These are phyloP conservation scores for Ethmia dodecea DNA, from an alignment of 2,888 invertebrate species.

Conservation along the genomic window DNA sequence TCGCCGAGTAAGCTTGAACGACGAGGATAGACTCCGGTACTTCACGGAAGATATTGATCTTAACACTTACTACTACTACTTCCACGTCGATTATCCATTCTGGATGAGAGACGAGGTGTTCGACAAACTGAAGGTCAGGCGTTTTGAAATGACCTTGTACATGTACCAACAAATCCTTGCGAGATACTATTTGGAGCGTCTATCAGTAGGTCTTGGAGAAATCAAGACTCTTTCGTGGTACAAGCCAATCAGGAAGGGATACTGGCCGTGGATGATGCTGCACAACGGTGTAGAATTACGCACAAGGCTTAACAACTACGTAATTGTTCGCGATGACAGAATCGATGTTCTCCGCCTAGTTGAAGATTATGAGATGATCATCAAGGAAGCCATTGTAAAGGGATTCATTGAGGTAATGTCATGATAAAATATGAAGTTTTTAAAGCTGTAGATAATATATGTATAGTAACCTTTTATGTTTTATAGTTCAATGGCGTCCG, in stretches of 20 bases:
- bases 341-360: constrained; percentile 39
- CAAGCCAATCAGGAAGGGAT: constrained; percentile 64
- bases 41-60: constrained; percentile 83
- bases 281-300: constrained; percentile 76
- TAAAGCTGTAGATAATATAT: background rate
- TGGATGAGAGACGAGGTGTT: constrained; percentile 74
- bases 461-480: background rate
- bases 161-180: constrained; percentile 82
- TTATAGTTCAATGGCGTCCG: constrained; percentile 32
- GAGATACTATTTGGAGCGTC: constrained; percentile 74
- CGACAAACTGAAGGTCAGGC: constrained; percentile 47
- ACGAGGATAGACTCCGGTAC: constrained; percentile 78
- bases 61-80: constrained; percentile 80
- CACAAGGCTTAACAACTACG: constrained; percentile 64
- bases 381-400: constrained; percentile 75
- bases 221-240: constrained; percentile 63
- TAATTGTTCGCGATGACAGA: constrained; percentile 43
- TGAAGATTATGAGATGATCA: constrained; percentile 68
- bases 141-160: constrained; percentile 77
- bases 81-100: constrained; percentile 79
- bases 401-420: constrained; percentile 65
- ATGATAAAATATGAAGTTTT: background rate
- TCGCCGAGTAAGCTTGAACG: constrained; percentile 66
- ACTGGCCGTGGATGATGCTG: constrained; percentile 75
- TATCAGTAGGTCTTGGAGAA: constrained; percentile 66